A percentile compares a stretch with the other conserved stretches of the same genome.
These are phyloP conservation scores for Temnopleurus reevesii DNA, from an alignment of 53 echinoderm and acorn worm species.

Conservation along the genomic window DNA sequence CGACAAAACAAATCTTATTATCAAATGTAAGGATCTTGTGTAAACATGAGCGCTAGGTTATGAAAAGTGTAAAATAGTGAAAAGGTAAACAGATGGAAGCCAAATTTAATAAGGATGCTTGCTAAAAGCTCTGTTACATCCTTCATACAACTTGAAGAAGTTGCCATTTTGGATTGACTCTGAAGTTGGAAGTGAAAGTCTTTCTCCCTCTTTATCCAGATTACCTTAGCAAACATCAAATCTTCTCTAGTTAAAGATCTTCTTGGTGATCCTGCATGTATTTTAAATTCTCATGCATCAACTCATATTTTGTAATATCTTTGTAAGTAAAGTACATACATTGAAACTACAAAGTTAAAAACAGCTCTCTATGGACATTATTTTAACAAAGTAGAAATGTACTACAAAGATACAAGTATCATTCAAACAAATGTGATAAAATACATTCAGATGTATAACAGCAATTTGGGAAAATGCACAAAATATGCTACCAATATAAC, in stretches of 20 bases:
- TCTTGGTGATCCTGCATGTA: background rate
- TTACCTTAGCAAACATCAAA: background rate
- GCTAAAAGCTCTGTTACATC: constrained; percentile 25
- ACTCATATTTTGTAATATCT: no score
- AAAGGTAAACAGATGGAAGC: background rate
- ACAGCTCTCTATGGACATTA: no score
- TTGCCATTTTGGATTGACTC: constrained; percentile 39
- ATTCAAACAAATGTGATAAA: no score
- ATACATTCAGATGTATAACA: no score
- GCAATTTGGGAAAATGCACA: no score
- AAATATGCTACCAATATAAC: no score
- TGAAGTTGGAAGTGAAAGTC: background rate
- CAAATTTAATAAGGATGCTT: background rate
- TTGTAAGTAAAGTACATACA: no score
- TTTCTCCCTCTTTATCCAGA: background rate
- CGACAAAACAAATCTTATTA: background rate
- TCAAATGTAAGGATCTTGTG: background rate
- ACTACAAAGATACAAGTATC: no score
- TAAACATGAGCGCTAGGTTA: background rate
- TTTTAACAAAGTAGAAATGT: no score
- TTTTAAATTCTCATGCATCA: no score
- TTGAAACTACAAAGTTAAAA: no score
- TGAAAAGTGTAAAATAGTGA: background rate
- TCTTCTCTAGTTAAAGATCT: no score
- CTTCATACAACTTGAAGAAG: background rate